These are phyloP conservation scores for Hanleya hanleyi DNA, from an alignment of 2,888 invertebrate species.

Conservation along the genomic window DNA sequence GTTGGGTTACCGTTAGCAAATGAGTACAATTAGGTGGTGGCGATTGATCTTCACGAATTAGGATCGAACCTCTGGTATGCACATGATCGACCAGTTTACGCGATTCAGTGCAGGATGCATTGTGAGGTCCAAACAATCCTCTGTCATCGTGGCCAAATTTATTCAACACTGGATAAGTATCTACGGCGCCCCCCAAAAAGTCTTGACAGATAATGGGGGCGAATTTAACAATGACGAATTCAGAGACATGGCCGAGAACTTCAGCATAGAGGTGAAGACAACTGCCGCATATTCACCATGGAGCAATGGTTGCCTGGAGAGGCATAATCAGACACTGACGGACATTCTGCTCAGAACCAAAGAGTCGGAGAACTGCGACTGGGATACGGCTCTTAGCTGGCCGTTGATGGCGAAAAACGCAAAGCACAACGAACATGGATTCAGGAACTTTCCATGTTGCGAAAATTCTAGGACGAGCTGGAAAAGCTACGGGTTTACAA, in stretches of 20 bases:
- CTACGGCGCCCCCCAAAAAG: no score
- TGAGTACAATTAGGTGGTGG: conserved; percentile 9
- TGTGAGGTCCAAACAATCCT: no score
- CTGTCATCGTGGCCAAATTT: no score
- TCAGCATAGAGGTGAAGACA: no score
- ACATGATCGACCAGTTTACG: no score
- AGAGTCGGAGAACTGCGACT: conserved; percentile 5
- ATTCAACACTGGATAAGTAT: no score
- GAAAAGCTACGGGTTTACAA: no score
- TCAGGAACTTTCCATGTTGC: no score
- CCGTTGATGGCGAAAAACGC: conserved; percentile 14
- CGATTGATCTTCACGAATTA: neutral
- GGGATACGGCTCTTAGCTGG: conserved; percentile 20
- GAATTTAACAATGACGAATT: conserved; percentile 16
- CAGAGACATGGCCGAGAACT: conserved; percentile 17
- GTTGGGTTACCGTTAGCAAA: conserved; percentile 5
- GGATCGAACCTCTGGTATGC: no score
- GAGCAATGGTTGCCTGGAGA: conserved; percentile 17
- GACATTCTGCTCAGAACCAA: conserved; percentile 16
- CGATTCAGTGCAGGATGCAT: conserved; percentile 29
- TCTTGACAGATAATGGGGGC: conserved; percentile 17
- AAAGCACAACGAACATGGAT: no score
- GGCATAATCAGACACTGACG: no score
- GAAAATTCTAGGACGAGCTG: no score
- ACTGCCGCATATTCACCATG: conserved; percentile 25